These are phyloP conservation scores for Schrankia costaestrigalis DNA, from an alignment of 2,888 invertebrate genomes.

Conservation along the genomic window DNA sequence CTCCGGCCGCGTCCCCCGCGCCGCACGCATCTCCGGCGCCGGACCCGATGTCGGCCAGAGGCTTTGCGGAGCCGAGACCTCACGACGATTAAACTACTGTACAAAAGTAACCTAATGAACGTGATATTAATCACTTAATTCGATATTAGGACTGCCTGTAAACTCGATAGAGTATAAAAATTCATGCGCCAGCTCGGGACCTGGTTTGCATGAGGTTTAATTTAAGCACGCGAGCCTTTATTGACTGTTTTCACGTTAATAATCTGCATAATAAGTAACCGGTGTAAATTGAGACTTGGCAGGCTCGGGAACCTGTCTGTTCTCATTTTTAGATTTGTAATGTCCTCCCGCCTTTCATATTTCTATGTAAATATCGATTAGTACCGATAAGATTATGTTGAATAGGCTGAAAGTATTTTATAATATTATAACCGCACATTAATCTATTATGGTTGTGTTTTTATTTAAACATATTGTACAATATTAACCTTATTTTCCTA, in stretches of 20 bases:
- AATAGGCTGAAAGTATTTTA: conserved; percentile 78
- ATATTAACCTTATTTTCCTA: too few relatives aligned
- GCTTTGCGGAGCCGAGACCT: conserved; percentile 47
- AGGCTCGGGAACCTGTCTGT: conserved; percentile 35
- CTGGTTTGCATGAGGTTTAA: conserved; percentile 38
- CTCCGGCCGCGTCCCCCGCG: conserved; percentile 65
- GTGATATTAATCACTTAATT: conserved; percentile 32
- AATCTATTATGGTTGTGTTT: conserved; percentile 45
- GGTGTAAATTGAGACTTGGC: conserved; percentile 33
- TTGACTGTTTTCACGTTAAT: conserved; percentile 34
- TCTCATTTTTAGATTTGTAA: conserved; percentile 48
- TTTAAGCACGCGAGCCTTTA: conserved; percentile 30
- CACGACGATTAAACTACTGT: conserved; percentile 51
- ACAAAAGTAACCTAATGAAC: conserved; percentile 6
- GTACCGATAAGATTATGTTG: conserved; percentile 74
- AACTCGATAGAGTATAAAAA: conserved; percentile 30
- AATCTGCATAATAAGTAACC: conserved; percentile 41
- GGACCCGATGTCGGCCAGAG: conserved; percentile 52
- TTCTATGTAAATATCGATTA: conserved; percentile 73
- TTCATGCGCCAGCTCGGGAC: conserved; percentile 42
- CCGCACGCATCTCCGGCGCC: conserved; percentile 51
- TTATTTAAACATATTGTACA: conserved; percentile 22
- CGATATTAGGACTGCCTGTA: conserved; percentile 24
- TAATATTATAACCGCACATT: conserved; percentile 75
- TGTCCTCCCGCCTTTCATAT: conserved; percentile 61